These are phyloP conservation scores for Ectropis crepuscularia DNA, from an alignment of 2,888 invertebrate genomes.

Conservation along the genomic window DNA sequence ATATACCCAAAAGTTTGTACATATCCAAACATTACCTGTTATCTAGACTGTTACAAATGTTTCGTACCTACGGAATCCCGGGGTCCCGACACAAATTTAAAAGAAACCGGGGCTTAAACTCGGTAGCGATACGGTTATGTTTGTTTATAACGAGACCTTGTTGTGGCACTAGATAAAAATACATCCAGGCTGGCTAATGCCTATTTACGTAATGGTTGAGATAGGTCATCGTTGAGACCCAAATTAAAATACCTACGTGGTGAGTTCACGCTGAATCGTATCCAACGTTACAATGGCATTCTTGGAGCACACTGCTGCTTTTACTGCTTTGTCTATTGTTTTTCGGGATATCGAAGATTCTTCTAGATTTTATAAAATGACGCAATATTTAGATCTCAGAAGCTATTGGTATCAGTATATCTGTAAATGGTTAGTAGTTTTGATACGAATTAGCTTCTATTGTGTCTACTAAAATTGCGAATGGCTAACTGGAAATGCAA, in stretches of 20 bases:
- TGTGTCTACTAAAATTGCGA: no score
- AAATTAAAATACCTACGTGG: slow-evolving; percentile 42
- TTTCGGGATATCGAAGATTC: slow-evolving; percentile 6
- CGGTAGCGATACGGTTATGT: slow-evolving; percentile 2
- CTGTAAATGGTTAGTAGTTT: no score
- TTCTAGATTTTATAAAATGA: not conserved
- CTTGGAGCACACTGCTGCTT: slow-evolving; percentile 17
- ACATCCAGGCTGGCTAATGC: slow-evolving; percentile 36
- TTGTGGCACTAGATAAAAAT: slow-evolving; percentile 36
- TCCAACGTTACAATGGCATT: slow-evolving; percentile 21
- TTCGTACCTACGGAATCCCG: not conserved
- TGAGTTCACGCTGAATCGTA: slow-evolving; percentile 35
- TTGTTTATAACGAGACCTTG: slow-evolving; percentile 32
- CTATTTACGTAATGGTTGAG: slow-evolving; percentile 45
- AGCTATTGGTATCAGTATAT: no score
- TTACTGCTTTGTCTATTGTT: slow-evolving; percentile 21
- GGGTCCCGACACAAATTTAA: slow-evolving; percentile 1
- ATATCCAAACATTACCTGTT: not conserved
- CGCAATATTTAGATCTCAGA: not conserved
- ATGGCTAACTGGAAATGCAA: no score
- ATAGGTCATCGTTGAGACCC: slow-evolving; percentile 45
- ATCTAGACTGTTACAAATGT: slow-evolving; percentile 3
- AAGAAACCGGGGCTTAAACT: slow-evolving; percentile 3
- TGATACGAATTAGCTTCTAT: no score
- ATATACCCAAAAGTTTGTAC: not conserved